Evolutionary conservation across 2,797 vertebrate genomes (phyloP).

Genomic region (Poeciliopsis presidionis): DNA sequence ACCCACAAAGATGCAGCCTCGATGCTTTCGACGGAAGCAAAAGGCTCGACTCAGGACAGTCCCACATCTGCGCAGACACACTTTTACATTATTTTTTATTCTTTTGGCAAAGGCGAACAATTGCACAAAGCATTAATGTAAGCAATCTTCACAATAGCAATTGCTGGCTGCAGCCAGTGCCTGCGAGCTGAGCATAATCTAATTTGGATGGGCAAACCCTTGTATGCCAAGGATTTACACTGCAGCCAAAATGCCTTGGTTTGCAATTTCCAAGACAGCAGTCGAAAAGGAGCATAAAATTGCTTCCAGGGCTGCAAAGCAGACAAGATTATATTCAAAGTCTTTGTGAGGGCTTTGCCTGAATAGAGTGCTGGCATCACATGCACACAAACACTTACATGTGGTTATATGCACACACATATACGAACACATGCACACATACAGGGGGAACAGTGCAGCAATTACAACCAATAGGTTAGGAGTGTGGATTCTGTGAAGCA

Average conservation of each 20-base stretch:
- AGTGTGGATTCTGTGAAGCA: slow-evolving; percentile 77
- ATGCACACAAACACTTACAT: slow-evolving; percentile 31
- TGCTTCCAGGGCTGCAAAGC: slow-evolving; percentile 84
- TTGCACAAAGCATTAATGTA: slow-evolving; percentile 80
- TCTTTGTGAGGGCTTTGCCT: slow-evolving; percentile 83
- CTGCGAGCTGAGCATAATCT: slow-evolving; percentile 84
- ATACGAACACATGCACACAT: slow-evolving; percentile 23
- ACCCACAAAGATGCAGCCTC: slow-evolving; percentile 66
- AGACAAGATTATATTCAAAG: slow-evolving; percentile 87
- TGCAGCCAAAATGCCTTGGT: slow-evolving; percentile 85
- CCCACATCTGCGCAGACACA: slow-evolving; percentile 40
- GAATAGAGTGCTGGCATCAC: slow-evolving; percentile 78
- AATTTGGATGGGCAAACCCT: slow-evolving; percentile 85
- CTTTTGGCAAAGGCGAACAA: slow-evolving; percentile 77
- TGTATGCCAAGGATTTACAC: slow-evolving; percentile 85
- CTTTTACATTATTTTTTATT: slow-evolving; percentile 77
- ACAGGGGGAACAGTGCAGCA: slow-evolving; percentile 56
- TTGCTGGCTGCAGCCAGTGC: slow-evolving; percentile 80
- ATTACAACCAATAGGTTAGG: slow-evolving; percentile 81
- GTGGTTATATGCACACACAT: slow-evolving; percentile 14
- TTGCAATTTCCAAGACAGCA: slow-evolving; percentile 85
- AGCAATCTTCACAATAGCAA: slow-evolving; percentile 84
- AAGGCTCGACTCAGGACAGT: slow-evolving; percentile 63
- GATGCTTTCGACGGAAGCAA: slow-evolving; percentile 65
- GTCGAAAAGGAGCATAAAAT: slow-evolving; percentile 87